Percentiles rank a stretch among this genome's conserved stretches.
phyloP scores from a whole-genome alignment of 2,888 invertebrate genomes.

The Adelphocoris suturalis region DNA sequence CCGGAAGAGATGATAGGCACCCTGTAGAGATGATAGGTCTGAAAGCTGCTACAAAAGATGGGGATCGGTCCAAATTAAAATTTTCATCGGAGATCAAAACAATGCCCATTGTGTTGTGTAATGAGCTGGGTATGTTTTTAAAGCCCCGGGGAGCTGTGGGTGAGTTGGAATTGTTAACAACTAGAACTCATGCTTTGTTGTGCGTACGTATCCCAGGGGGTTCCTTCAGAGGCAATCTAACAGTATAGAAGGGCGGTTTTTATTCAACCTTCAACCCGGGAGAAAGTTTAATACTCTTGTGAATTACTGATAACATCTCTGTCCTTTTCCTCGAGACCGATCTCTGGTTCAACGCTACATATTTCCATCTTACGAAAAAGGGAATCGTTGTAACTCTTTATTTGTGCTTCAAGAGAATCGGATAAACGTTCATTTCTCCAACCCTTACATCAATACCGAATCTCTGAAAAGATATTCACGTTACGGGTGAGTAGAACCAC shows the following conservation, averaged over 20 bases:
- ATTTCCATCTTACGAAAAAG: not conserved
- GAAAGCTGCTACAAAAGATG: too few species aligned
- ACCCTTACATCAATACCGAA: too few species aligned
- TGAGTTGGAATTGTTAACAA: not conserved
- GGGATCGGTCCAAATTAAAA: too few species aligned
- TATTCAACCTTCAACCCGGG: constrained; percentile 4
- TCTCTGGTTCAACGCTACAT: not conserved
- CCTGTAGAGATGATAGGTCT: too few species aligned
- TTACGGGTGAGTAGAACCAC: too few species aligned
- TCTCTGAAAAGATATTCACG: too few species aligned
- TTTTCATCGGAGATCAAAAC: not conserved
- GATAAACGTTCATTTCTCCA: too few species aligned
- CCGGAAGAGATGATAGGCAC: too few species aligned
- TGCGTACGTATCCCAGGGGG: not conserved
- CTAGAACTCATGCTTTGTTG: not conserved
- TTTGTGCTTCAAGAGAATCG: not conserved
- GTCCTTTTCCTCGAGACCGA: not conserved
- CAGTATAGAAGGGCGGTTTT: not conserved
- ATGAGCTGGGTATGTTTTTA: not conserved
- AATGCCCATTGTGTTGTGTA: not conserved
- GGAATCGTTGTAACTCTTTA: not conserved
- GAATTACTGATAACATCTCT: constrained; percentile 11
- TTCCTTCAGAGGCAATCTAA: constrained; percentile 6
- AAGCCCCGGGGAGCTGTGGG: constrained; percentile 14
- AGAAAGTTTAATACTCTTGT: constrained; percentile 25